Base-by-base conservation (phyloP, 2,797 vertebrate species). In the Chrosomus eos region DNA sequence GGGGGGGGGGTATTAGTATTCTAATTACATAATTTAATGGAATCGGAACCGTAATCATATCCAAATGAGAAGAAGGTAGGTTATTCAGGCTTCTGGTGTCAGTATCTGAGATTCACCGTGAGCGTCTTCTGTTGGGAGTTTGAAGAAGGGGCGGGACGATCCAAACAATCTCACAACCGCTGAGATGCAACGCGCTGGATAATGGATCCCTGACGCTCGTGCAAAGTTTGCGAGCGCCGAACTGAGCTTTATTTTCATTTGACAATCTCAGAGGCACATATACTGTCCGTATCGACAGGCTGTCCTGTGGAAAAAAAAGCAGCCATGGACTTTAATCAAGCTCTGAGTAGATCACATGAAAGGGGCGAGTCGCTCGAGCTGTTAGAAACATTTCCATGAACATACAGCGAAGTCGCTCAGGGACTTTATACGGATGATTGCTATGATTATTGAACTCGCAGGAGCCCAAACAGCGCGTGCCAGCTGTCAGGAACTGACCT, bases 311-410 rank as follows among this genome's bases (percentile, higher is more conserved):
- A 36, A 72, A 85, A 85, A 7, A 66, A 8, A 66, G 31, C 68
- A 40, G 23, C n/a, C 55, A 80, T 80, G 83, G 83, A 85, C 68
- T 85, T 85, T 85, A 80, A 64, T 40, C 83, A 38, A 51, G 66
- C 53, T 68, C 55, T 38, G 31, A 64, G 31, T 21, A 80, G 83
- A 80, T 85, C 83, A 80, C 83, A 85, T 66, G 76, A 84, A 76
- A 75, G 58, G 36, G 45, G 36, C 67, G 76, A 84, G 82, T 23
- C 74, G 36, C 36, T 78, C 28, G 67, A 62, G 76, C 75, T 36
- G 16, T 64, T 80, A 11, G 53, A 80, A 73, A 40, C 23, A 38
- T 64, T 73, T 85, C 2, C 10, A 64, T 38, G 38, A 84, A 48
- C 36, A 8, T 8, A 76, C 60, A 40, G 72, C 38, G 58, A 75